These are phyloP conservation scores for Eudasyphora cyanicolor DNA, from an alignment of 2,888 invertebrate species.

Conservation along the genomic window DNA sequence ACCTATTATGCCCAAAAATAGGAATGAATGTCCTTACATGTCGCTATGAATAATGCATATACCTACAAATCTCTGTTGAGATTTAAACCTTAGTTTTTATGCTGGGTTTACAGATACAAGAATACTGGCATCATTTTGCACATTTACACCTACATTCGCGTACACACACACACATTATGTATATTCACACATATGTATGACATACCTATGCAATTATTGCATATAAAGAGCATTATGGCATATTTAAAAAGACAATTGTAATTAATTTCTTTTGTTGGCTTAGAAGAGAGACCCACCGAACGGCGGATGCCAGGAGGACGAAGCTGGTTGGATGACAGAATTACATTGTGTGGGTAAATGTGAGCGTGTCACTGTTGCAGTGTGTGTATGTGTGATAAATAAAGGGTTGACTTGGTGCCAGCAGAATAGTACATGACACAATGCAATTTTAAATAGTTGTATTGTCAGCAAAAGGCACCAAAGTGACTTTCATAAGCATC, in stretches of 20 bases:
- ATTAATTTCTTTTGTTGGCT: conserved; percentile 65
- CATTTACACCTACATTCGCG: conserved; percentile 36
- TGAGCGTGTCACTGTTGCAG: not conserved
- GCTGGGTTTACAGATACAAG: conserved; percentile 23
- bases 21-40: no score
- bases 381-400: conserved; percentile 7
- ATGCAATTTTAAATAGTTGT: conserved; percentile 65
- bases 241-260: conserved; percentile 66
- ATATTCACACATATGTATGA: not conserved
- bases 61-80: no score
- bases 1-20: no score
- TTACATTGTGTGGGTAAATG: conserved; percentile 9
- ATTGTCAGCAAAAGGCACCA: conserved; percentile 61
- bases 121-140: conserved; percentile 55
- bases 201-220: conserved; percentile 51
- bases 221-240: conserved; percentile 62
- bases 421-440: conserved; percentile 63
- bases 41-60: no score
- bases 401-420: conserved; percentile 63
- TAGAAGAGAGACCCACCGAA: conserved; percentile 27
- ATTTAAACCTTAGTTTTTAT: no score
- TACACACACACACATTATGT: not conserved
- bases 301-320: conserved; percentile 1
- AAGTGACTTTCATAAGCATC: conserved; percentile 64
- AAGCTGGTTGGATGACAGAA: not conserved